Evolutionary conservation across 2,797 vertebrate species (phyloP), one percentile per base, ranked within the genome.

Genomic region (Orestias chungarensis): DNA sequence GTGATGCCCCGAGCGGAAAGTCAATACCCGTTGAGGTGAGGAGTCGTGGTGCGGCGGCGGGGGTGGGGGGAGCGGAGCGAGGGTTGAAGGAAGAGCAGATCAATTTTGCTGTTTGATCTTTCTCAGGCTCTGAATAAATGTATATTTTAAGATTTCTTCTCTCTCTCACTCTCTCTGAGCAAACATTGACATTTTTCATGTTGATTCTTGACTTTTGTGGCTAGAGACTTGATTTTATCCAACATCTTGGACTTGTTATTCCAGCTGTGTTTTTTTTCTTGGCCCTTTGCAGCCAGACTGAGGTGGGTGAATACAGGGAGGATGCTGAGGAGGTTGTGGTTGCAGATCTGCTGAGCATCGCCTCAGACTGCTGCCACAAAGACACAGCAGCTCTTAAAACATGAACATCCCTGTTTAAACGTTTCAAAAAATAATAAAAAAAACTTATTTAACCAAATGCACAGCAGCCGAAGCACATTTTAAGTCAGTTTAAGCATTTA

Each of bases 71-170:
- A 71, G 85, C 64, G 55, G 85, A 76, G 82, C 85, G 79, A 79
- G 86, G 82, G 89, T 86, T 89, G 92, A 91, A 90, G 91, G 89
- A 88, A 91, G 87, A 92, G 87, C 82, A 84, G 90, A 94, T 94
- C 93, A 93, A 94, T 93, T 85, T 93, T 93, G 92, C 93, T 92
- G 92, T 93, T 94, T 94, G 93, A 94, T 93, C 92, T 93, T 29
- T 52, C 85, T 74, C 85, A 80, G 90, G 81, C 91, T 92, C 90
- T 94, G 93, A 94, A 94, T 94, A 93, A 91, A 93, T 94, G 92
- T 92, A 93, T 92, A 92, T 93, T 90, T 93, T 88, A 91, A 89
- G 81, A 81, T 73, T 70, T 77, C 80, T 85, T 84, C 82, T 85
- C 81, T 52, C 82, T 70, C 73, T 52, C 25, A 42, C 76, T 66